Conservation (phyloP, 2,888 invertebrate species). For the Eutolmus rufibarbis region DNA sequence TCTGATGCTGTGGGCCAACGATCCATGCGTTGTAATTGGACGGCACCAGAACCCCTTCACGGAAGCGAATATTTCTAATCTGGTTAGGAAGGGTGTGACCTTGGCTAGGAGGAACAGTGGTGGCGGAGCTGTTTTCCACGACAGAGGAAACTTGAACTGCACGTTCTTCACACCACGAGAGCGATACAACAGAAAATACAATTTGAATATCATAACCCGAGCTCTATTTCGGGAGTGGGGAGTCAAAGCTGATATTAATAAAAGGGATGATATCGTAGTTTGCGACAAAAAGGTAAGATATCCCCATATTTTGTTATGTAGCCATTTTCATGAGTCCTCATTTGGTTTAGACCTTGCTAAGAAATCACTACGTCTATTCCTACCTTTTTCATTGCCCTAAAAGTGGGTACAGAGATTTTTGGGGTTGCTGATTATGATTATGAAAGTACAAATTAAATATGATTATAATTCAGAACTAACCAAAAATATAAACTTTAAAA, state of each 20-base stretch:
- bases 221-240: conserved; percentile 85
- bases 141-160: conserved; percentile 89
- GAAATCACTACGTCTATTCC: no score
- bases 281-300: conserved; percentile 68
- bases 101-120: conserved; percentile 93
- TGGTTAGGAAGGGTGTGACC: conserved; percentile 72
- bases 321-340: background rate
- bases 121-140: conserved; percentile 96
- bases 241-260: conserved; percentile 76
- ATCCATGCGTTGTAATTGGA: conserved; percentile 94
- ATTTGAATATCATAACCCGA: conserved; percentile 85
- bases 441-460: no score
- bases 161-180: conserved; percentile 88
- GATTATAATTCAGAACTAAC: no score
- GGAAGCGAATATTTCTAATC: conserved; percentile 80
- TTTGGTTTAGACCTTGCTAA: no score
- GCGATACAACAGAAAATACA: conserved; percentile 84
- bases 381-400: no score
- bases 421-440: no score
- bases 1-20: conserved; percentile 90
- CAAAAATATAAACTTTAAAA: no score
- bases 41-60: conserved; percentile 97
- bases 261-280: conserved; percentile 86
- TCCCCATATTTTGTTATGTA: background rate
- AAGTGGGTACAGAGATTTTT: no score